Percentiles rank a stretch among this genome's conserved stretches.
These are phyloP conservation scores for Cydia pomonella DNA, from an alignment of 1,140 invertebrate genomes.

Conservation along the genomic window DNA sequence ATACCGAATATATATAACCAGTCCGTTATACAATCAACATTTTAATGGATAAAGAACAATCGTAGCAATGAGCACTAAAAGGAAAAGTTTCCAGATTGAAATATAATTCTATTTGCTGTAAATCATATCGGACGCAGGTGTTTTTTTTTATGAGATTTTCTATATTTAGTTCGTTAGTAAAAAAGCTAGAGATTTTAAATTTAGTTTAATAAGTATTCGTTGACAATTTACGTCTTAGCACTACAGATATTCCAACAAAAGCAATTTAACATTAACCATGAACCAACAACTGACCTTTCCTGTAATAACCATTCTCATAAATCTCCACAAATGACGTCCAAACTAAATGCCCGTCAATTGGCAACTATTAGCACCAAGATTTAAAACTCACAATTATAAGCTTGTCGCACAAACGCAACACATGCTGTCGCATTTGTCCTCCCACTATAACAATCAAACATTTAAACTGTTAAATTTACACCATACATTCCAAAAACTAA, in stretches of 20 bases:
- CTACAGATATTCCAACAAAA: neutral
- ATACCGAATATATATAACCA: too few species aligned
- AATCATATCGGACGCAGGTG: too few species aligned
- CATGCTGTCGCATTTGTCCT: slow-evolving; percentile 27
- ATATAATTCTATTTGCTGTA: too few species aligned
- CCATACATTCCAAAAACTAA: neutral
- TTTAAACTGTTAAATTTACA: slow-evolving; percentile 35
- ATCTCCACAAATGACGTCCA: neutral
- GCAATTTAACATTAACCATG: neutral
- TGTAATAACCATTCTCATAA: slow-evolving; percentile 5
- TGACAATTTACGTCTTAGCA: too few species aligned
- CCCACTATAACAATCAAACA: slow-evolving; percentile 16
- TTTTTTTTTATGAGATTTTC: too few species aligned
- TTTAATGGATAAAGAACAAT: too few species aligned
- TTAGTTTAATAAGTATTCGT: too few species aligned
- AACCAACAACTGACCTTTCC: neutral
- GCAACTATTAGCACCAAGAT: slow-evolving; percentile 17
- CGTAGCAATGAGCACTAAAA: too few species aligned
- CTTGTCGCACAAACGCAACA: slow-evolving; percentile 34
- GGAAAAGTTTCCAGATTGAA: too few species aligned
- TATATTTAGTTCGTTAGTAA: too few species aligned
- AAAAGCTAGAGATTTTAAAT: too few species aligned
- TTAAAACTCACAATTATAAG: slow-evolving; percentile 24
- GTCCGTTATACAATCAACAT: too few species aligned
- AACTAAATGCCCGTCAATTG: slow-evolving; percentile 18